Evolutionary conservation across 2,797 vertebrate genomes (phyloP).

Genomic region (Gorsachius magnificus): DNA sequence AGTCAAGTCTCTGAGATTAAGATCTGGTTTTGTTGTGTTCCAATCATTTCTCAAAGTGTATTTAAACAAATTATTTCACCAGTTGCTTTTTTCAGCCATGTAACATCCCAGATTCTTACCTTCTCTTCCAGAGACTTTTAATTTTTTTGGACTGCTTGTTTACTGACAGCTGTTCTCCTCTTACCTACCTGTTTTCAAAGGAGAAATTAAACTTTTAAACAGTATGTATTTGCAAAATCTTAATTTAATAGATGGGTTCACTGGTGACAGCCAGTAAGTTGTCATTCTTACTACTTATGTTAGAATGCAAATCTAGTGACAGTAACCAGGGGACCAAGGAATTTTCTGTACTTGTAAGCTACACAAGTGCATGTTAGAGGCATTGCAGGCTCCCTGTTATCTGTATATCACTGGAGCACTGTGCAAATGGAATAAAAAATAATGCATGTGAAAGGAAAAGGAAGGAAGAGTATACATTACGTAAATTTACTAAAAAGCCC

Average conservation of each 20-base stretch:
- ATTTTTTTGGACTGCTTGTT: not conserved
- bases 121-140: not conserved
- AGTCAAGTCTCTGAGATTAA: not conserved
- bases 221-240: not conserved
- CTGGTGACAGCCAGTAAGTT: not conserved
- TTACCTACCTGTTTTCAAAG: not conserved
- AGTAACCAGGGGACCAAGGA: slow-evolving; percentile 4
- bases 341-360: not conserved
- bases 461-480: not conserved
- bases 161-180: not conserved
- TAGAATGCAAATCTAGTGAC: not conserved
- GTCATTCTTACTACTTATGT: not conserved
- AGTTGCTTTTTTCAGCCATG: not conserved
- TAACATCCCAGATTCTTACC: not conserved
- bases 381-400: not conserved
- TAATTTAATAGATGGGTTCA: not conserved
- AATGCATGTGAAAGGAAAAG: not conserved
- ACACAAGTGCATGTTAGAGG: not conserved
- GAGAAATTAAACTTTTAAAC: slow-evolving; percentile 2
- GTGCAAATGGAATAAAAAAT: slow-evolving; percentile 7
- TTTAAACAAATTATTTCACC: not conserved
- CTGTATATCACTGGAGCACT: not conserved
- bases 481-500: not conserved
- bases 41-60: not conserved
- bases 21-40: not conserved